Conservation (phyloP, 2,113 vertebrate genomes). For the Macquaria australasica region DNA sequence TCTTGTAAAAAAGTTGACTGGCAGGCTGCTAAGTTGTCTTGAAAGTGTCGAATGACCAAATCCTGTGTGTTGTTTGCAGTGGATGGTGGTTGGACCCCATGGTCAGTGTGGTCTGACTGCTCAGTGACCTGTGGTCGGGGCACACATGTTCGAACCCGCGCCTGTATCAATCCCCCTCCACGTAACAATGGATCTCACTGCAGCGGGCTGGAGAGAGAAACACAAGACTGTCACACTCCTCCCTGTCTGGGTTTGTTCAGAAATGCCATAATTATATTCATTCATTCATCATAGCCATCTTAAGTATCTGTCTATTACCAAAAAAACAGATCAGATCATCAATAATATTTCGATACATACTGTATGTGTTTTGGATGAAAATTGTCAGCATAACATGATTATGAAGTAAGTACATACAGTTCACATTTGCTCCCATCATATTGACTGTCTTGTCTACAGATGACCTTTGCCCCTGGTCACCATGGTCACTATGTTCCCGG, state of each 20-base stretch:
- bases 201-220: conserved; percentile 81
- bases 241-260: conserved; percentile 82
- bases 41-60: not conserved
- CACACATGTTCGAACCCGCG: conserved; percentile 82
- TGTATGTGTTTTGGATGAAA: not conserved
- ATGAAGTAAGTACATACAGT: not conserved
- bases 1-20: not conserved
- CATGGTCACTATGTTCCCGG: conserved; percentile 87
- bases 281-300: not conserved
- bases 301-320: not conserved
- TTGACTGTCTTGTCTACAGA: conserved; percentile 63
- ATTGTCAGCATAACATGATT: not conserved
- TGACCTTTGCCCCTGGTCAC: conserved; percentile 88
- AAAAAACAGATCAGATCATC: not conserved
- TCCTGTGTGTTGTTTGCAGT: conserved; percentile 73
- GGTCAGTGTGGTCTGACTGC: conserved; percentile 93
- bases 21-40: not conserved
- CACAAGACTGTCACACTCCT: conserved; percentile 77
- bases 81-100: conserved; percentile 87
- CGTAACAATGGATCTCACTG: conserved; percentile 82
- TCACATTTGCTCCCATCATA: not conserved
- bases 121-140: conserved; percentile 87
- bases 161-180: conserved; percentile 85
- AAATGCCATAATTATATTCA: not conserved
- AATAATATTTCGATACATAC: not conserved